Evolutionary conservation across 2,113 vertebrate genomes (phyloP).

Genomic region (Pangasianodon gigas): DNA sequence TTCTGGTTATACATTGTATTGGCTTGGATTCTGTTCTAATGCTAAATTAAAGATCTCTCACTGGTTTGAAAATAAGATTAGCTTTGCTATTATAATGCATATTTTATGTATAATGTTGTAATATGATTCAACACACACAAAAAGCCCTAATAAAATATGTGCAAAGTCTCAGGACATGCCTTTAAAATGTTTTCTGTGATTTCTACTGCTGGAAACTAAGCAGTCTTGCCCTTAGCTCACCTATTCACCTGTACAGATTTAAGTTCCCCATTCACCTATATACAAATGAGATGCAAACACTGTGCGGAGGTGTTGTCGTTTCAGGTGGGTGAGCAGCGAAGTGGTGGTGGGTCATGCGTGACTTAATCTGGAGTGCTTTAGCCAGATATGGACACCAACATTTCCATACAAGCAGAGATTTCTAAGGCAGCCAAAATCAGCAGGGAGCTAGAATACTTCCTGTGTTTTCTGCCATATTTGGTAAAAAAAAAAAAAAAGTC

Average conservation of each 20-base stretch:
- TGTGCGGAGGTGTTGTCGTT: constrained; percentile 47
- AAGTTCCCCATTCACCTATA: constrained; percentile 44
- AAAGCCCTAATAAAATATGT: neutral
- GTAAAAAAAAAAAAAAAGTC: neutral
- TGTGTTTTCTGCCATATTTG: constrained; percentile 8
- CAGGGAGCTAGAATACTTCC: neutral
- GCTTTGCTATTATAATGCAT: neutral
- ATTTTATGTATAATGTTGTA: neutral
- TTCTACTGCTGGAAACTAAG: neutral
- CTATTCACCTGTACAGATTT: constrained; percentile 36
- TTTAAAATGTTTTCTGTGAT: constrained; percentile 1
- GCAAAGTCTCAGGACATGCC: neutral
- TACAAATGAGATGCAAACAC: constrained; percentile 56
- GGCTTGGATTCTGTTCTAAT: neutral
- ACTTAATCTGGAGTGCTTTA: constrained; percentile 52
- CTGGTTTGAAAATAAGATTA: neutral
- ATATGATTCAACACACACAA: neutral
- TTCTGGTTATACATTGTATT: neutral
- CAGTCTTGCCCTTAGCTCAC: constrained; percentile 31
- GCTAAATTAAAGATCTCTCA: neutral
- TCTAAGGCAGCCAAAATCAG: neutral
- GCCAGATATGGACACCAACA: constrained; percentile 46
- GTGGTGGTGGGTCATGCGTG: constrained; percentile 47
- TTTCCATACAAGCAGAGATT: constrained; percentile 52
- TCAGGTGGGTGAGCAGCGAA: constrained; percentile 53